Conservation (phyloP, 2,888 invertebrate species). For the Drosophila mercatorum region DNA sequence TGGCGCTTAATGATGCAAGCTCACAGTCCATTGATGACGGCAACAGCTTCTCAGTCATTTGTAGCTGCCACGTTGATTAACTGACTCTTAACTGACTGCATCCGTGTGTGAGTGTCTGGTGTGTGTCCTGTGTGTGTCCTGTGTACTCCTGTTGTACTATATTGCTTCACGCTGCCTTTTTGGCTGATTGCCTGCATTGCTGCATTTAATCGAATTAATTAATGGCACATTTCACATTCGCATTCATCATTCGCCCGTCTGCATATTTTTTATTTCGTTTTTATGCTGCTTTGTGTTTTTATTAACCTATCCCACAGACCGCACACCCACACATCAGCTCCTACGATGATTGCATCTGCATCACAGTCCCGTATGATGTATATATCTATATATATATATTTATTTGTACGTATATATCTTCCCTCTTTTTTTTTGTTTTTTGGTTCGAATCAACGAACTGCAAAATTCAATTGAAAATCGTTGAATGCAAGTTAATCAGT, state of each 20-base stretch:
- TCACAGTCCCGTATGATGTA: constrained; percentile 20
- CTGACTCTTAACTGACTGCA: constrained; percentile 44
- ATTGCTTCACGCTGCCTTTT: constrained; percentile 38
- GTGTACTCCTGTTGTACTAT: constrained; percentile 14
- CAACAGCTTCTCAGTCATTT: constrained; percentile 22
- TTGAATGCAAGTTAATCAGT: constrained; percentile 81
- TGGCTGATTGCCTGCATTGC: constrained; percentile 74
- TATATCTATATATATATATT: background rate
- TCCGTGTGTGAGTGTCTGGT: background rate
- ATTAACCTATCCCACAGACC: constrained; percentile 44
- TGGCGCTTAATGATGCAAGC: constrained; percentile 2
- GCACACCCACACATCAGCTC: constrained; percentile 21
- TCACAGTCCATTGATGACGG: constrained; percentile 1
- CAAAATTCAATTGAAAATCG: constrained; percentile 81
- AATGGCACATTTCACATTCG: constrained; percentile 79
- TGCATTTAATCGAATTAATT: constrained; percentile 78
- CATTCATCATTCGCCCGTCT: constrained; percentile 59
- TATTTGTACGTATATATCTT: background rate
- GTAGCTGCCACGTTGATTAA: constrained; percentile 45
- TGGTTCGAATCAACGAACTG: constrained; percentile 73
- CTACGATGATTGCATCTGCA: constrained; percentile 57
- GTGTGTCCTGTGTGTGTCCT: background rate
- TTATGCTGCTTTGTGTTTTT: constrained; percentile 55
- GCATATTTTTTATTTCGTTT: constrained; percentile 62
- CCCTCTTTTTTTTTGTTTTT: constrained; percentile 46